A percentile compares a stretch with the other conserved stretches of the same genome.
phyloP scores from a whole-genome alignment of 2,113 vertebrate genomes.

The Malurus cyaneus region DNA sequence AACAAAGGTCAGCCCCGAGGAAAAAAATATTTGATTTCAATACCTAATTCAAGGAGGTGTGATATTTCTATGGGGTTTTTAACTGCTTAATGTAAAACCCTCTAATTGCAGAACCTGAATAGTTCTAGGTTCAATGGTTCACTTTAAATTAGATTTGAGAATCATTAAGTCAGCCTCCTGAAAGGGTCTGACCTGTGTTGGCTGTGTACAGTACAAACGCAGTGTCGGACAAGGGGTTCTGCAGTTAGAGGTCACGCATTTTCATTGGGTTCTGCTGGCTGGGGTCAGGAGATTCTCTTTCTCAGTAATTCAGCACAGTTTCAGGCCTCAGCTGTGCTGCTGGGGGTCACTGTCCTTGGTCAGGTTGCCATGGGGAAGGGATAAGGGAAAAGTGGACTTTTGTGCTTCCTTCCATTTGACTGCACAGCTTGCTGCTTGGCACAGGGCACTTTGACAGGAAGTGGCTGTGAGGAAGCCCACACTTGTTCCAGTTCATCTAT shows the following conservation, averaged over 20 bases:
- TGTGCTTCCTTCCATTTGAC: conserved; percentile 53
- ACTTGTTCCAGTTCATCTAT: conserved; percentile 69
- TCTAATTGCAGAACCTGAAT: conserved; percentile 57
- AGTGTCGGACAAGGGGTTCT: not conserved
- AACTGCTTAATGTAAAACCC: conserved; percentile 54
- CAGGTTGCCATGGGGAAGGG: conserved; percentile 53
- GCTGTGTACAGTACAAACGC: not conserved
- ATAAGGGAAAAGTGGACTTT: conserved; percentile 60
- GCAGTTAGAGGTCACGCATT: not conserved
- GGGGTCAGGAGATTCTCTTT: conserved; percentile 40
- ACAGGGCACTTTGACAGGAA: conserved; percentile 53
- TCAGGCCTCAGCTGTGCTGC: conserved; percentile 53
- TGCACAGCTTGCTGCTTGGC: conserved; percentile 52
- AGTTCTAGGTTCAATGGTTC: conserved; percentile 13
- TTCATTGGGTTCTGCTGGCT: not conserved
- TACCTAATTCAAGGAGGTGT: conserved; percentile 59
- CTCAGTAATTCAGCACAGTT: conserved; percentile 43
- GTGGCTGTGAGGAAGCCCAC: conserved; percentile 67
- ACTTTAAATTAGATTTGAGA: not conserved
- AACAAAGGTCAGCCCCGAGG: conserved; percentile 66
- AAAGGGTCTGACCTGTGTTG: conserved; percentile 3
- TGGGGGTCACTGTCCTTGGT: conserved; percentile 57
- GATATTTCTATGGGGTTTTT: conserved; percentile 34
- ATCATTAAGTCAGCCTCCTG: conserved; percentile 20
- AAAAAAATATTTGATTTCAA: conserved; percentile 67